Base-by-base conservation (phyloP, 2,797 vertebrate species). In the Lithobates pipiens region DNA sequence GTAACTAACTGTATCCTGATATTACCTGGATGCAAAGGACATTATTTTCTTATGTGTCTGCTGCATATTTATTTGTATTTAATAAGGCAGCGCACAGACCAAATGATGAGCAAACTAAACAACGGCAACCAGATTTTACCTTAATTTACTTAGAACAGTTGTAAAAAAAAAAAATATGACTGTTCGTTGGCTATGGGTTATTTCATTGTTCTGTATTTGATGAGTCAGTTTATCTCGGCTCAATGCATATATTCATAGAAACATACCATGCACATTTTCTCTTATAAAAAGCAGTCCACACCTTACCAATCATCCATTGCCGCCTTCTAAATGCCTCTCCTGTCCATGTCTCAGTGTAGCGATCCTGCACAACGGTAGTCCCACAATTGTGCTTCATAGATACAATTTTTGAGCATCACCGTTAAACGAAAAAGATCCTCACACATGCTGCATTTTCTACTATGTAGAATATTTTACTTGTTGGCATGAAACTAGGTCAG, bases 391-490 rank as follows among this genome's bases (percentile, higher is more conserved):
- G n/a, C 36, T 21, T 70, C n/a, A 79, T 46, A 82, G 42, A 86
- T 69, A 77, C 68, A 77, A 76, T 72, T 68, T 71, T 16, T 25
- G 8, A 65, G 25, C 32, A 18, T 36, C 21, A 44, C 39, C 16
- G 13, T 68, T 63, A 73, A 74, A 74, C 69, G 63, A 57, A 57
- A 34, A 3, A 69, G 44, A 44, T 69, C 75, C 80, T 34, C 34
- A 67, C 54, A 72, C 67, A 77, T 76, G 44, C 74, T 71, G 73
- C 80, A 63, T 54, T 50, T 32, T 6, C 50, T 65, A 82, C 32
- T 68, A 29, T 80, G 57, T 68, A 74, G 77, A 81, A 79, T 89
- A 85, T 77, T 77, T 77, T 61, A 86, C 0, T 0, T 88, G 32
- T 18, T 74, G 68, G 4, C 42, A 46, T 10, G 81, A 89, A 87